A percentile compares a stretch with the other conserved stretches of the same genome.
Evolutionary conservation across 2,113 vertebrate genomes (phyloP).

Genomic region (Nesoenas mayeri): DNA sequence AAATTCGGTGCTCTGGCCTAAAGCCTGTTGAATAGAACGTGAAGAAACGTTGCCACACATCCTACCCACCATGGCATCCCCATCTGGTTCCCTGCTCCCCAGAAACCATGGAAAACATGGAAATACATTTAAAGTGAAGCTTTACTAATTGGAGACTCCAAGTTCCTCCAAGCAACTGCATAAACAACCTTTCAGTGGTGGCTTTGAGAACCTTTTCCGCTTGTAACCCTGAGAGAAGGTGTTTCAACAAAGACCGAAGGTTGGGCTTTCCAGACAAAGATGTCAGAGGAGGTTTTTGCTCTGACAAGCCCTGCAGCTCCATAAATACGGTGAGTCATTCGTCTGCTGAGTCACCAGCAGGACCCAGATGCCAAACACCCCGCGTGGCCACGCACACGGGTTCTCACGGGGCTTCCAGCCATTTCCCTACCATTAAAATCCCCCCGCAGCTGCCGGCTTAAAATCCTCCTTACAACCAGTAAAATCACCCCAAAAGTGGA

Average conservation of each 20-base stretch:
- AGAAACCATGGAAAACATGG: not conserved
- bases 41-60: accelerated
- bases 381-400: accelerated
- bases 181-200: not conserved
- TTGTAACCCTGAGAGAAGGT: not conserved
- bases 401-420: not conserved
- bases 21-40: not conserved
- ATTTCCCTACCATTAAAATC: not conserved
- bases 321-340: not conserved
- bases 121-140: not conserved
- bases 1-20: not conserved
- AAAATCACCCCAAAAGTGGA: not conserved
- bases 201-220: not conserved
- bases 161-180: not conserved
- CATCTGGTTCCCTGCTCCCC: not conserved
- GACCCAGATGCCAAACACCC: not conserved
- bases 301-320: not conserved
- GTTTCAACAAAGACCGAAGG: not conserved
- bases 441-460: too few relatives aligned
- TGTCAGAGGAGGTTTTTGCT: not conserved
- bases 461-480: not conserved
- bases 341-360: not conserved
- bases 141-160: not conserved
- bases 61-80: not conserved
- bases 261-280: not conserved